phyloP scores from a whole-genome alignment of 2,797 vertebrate species.

The Fringilla coelebs region DNA sequence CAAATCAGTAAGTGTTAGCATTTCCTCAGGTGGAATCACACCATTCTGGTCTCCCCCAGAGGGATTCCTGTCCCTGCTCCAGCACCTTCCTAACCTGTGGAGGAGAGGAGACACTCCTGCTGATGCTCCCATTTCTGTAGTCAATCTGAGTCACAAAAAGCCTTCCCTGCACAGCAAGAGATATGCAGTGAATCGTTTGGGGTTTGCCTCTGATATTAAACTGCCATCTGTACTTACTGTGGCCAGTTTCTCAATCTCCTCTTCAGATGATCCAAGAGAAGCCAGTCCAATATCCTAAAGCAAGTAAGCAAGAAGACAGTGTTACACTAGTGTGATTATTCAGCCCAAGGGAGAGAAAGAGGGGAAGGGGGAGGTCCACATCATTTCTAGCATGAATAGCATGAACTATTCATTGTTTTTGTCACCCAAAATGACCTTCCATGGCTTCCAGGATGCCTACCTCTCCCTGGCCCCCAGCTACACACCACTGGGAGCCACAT shows the following conservation, averaged over 20 bases:
- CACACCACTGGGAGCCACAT: slow-evolving; percentile 36
- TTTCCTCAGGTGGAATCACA: background rate
- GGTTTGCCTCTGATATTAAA: background rate
- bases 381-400: slow-evolving; percentile 61
- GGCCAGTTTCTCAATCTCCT: slow-evolving; percentile 88
- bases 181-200: background rate
- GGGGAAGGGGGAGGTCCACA: slow-evolving; percentile 3
- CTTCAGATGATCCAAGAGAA: slow-evolving; percentile 85
- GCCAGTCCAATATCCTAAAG: slow-evolving; percentile 84
- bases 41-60: background rate
- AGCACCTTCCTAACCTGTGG: background rate
- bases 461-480: slow-evolving; percentile 55
- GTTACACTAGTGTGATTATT: slow-evolving; percentile 47
- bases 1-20: background rate
- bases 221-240: slow-evolving; percentile 70
- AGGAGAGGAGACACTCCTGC: background rate
- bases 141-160: background rate
- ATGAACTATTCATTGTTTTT: slow-evolving; percentile 57
- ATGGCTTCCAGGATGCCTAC: slow-evolving; percentile 62
- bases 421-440: slow-evolving; percentile 61
- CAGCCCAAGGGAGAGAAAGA: slow-evolving; percentile 58
- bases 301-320: slow-evolving; percentile 47
- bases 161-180: background rate
- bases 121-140: background rate
- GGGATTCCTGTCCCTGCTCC: background rate